phyloP scores from a whole-genome alignment of 2,797 vertebrate genomes.

The Clarias laeviceps region DNA sequence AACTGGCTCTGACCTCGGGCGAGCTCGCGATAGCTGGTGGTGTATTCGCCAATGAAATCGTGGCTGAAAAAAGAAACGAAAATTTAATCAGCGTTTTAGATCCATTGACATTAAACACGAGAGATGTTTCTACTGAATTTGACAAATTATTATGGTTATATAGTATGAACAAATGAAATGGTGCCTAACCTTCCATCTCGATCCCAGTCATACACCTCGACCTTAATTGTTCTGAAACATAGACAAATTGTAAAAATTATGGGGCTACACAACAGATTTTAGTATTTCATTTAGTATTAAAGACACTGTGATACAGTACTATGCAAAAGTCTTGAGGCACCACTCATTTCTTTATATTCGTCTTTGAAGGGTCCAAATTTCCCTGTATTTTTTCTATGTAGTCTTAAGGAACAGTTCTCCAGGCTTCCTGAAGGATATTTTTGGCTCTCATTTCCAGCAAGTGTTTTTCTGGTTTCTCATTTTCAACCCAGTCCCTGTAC shows the following conservation, averaged over 20 bases:
- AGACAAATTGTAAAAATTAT: background rate
- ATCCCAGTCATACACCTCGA: slow-evolving; percentile 96
- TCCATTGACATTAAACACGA: background rate
- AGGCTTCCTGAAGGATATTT: no score
- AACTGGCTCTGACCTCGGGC: slow-evolving; percentile 91
- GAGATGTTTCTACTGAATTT: background rate
- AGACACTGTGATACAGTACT: no score
- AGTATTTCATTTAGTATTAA: background rate
- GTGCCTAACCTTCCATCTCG: slow-evolving; percentile 88
- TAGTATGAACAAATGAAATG: background rate
- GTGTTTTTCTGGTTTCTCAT: no score
- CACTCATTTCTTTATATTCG: no score
- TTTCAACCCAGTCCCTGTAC: no score
- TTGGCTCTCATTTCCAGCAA: no score
- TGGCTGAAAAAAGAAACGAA: slow-evolving; percentile 74
- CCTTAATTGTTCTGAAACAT: slow-evolving; percentile 88
- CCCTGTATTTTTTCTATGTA: no score
- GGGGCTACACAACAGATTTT: background rate
- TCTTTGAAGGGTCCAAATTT: no score
- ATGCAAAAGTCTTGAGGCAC: no score
- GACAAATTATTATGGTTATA: background rate
- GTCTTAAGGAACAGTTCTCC: no score
- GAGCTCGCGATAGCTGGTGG: slow-evolving; percentile 93
- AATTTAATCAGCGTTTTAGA: background rate
- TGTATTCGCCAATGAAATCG: slow-evolving; percentile 96